A percentile compares a stretch with the other conserved stretches of the same genome.
Evolutionary conservation across 2,797 vertebrate genomes (phyloP).

Genomic region (Lophotriccus pileatus): DNA sequence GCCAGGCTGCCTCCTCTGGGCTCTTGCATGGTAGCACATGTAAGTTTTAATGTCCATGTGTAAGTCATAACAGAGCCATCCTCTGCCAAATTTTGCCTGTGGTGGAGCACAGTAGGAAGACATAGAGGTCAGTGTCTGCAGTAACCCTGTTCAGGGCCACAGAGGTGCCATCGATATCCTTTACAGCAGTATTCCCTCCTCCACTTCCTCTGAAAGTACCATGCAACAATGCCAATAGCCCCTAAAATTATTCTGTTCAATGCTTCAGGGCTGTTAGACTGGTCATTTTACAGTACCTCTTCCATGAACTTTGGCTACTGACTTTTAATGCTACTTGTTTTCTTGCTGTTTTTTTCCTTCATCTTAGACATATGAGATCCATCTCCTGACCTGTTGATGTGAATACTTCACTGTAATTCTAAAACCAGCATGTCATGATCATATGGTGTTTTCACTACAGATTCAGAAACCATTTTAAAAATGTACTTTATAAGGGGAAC

Average conservation of each 20-base stretch:
- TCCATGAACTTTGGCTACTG: background rate
- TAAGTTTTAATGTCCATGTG: background rate
- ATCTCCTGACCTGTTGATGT: background rate
- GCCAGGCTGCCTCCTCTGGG: background rate
- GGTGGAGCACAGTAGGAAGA: background rate
- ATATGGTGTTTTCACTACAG: background rate
- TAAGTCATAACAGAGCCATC: background rate
- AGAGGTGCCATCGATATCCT: background rate
- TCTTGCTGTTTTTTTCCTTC: background rate
- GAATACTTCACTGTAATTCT: background rate
- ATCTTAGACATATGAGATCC: background rate
- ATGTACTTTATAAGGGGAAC: background rate
- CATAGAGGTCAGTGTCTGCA: background rate
- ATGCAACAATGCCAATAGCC: background rate
- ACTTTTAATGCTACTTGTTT: background rate
- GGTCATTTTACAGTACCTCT: background rate
- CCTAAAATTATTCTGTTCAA: background rate
- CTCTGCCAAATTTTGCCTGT: background rate
- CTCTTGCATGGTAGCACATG: rapidly evolving
- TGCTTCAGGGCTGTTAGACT: background rate
- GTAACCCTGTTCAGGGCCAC: background rate
- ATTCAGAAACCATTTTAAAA: background rate
- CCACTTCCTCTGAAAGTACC: background rate
- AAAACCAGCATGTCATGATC: background rate
- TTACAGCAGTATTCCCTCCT: background rate